phyloP scores from a whole-genome alignment of 2,888 invertebrate species.

The Ligdia adustata region DNA sequence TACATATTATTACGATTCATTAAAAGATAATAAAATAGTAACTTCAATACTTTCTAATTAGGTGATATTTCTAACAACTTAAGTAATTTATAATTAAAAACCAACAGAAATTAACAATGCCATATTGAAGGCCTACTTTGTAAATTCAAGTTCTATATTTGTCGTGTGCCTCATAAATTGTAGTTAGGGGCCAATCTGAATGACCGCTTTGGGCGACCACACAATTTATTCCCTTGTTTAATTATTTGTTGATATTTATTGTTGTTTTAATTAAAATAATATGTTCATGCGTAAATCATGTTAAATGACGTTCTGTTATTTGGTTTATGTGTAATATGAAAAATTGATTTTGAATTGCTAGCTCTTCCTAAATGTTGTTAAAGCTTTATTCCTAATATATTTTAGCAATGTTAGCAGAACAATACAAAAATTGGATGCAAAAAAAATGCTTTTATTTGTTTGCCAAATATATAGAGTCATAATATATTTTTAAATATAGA shows the following conservation, averaged over 20 bases:
- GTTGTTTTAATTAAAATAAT: constrained; percentile 46
- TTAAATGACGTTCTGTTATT: constrained; percentile 32
- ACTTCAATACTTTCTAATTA: too few relatives aligned
- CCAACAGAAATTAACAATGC: not conserved
- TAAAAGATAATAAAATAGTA: too few relatives aligned
- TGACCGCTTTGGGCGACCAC: constrained; percentile 48
- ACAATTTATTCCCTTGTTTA: constrained; percentile 46
- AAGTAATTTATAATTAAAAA: not conserved
- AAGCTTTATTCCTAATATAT: too few relatives aligned
- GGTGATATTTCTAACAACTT: too few relatives aligned
- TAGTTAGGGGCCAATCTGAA: constrained; percentile 62
- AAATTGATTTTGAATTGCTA: constrained; percentile 28
- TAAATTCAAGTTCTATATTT: constrained; percentile 45
- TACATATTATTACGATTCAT: too few relatives aligned
- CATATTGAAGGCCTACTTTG: constrained; percentile 28
- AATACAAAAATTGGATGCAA: too few relatives aligned
- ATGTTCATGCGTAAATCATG: constrained; percentile 37
- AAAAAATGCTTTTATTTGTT: too few relatives aligned
- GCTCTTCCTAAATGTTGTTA: not conserved
- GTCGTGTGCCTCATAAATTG: constrained; percentile 63
- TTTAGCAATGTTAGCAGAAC: not conserved
- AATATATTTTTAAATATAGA: too few relatives aligned
- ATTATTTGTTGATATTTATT: constrained; percentile 44
- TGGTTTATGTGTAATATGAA: constrained; percentile 20
- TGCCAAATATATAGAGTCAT: too few relatives aligned